Percentiles rank a stretch among this genome's conserved stretches.
These are phyloP conservation scores for Drosophila austrosaltans DNA, from an alignment of 2,888 invertebrate species.

Conservation along the genomic window DNA sequence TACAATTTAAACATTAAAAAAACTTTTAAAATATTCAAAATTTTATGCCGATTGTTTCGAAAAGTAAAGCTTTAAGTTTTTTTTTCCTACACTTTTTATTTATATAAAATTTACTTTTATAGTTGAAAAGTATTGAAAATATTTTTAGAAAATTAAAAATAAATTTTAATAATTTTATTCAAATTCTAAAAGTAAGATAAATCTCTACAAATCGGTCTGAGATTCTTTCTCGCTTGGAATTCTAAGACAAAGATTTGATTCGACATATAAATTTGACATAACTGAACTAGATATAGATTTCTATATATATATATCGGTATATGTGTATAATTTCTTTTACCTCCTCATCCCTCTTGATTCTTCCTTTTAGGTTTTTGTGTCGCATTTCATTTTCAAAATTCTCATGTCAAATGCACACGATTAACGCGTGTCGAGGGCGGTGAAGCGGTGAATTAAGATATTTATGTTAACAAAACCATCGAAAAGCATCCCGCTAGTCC, in stretches of 20 bases:
- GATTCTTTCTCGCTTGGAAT: no score
- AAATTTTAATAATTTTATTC: no score
- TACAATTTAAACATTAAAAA: no score
- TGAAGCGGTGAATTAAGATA: slow-evolving; percentile 75
- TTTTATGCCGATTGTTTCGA: no score
- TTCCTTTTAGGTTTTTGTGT: slow-evolving; percentile 37
- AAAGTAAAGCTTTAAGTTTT: no score
- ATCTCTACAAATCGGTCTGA: no score
- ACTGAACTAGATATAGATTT: background rate
- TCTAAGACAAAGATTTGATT: background rate
- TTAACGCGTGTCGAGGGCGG: slow-evolving; percentile 74
- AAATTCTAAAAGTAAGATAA: no score
- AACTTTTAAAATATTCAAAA: no score
- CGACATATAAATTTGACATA: background rate
- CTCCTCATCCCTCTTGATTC: background rate
- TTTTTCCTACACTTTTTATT: no score
- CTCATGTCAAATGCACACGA: slow-evolving; percentile 73
- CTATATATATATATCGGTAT: background rate
- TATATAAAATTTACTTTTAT: no score
- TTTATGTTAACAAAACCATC: slow-evolving; percentile 73
- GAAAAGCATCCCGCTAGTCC: slow-evolving; percentile 28
- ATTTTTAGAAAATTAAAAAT: no score
- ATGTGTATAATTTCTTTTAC: background rate
- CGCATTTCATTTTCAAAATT: slow-evolving; percentile 58
- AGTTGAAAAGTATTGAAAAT: no score